Conservation (phyloP, 2,888 invertebrate genomes). For the Agonopterix arenella region DNA sequence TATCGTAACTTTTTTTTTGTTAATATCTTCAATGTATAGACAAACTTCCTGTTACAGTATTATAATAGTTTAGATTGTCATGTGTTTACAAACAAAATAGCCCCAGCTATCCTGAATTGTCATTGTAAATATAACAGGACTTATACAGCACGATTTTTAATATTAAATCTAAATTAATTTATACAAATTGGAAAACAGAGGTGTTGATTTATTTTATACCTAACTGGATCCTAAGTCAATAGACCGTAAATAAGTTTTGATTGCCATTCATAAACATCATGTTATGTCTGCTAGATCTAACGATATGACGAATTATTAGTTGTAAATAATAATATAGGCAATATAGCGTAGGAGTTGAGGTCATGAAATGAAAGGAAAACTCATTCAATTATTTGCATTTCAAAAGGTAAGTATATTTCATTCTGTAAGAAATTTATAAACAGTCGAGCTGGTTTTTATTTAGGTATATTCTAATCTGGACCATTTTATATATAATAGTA, state of each 20-base stretch:
- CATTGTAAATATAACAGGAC: no score
- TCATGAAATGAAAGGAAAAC: slow-evolving; percentile 1
- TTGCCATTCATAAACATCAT: slow-evolving; percentile 3
- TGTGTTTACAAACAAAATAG: no score
- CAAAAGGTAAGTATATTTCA: no score
- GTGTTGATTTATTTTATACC: slow-evolving; percentile 11
- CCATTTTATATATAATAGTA: no score
- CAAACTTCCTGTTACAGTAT: no score
- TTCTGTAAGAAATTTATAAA: no score
- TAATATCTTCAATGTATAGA: no score
- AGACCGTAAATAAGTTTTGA: slow-evolving; percentile 3
- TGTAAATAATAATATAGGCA: neutral
- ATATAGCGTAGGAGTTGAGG: slow-evolving; percentile 1
- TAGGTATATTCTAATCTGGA: no score
- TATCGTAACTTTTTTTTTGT: no score
- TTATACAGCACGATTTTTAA: neutral
- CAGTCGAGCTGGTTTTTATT: no score
- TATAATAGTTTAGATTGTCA: no score
- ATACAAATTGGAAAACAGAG: slow-evolving; percentile 4
- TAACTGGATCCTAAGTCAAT: slow-evolving; percentile 1
- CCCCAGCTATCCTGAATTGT: no score
- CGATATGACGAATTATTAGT: neutral
- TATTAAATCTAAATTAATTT: neutral
- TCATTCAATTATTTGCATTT: neutral
- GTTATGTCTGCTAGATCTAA: neutral